Conservation (phyloP, 2,113 vertebrate species). For the Triplophysa dalaica region DNA sequence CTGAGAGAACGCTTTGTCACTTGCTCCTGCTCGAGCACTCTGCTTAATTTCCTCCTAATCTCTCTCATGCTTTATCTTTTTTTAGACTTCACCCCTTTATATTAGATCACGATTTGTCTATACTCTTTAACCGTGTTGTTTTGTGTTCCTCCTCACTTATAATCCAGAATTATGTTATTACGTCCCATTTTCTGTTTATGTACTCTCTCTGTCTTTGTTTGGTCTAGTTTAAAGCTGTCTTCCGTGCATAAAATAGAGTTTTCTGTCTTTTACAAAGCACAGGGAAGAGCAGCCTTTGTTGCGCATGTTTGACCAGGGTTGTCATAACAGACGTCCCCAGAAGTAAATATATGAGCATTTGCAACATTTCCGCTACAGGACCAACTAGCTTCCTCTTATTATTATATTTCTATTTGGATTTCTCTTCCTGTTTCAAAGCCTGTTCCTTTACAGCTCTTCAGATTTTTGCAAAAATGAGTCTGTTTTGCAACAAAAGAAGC, state of each 20-base stretch:
- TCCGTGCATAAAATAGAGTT: background rate
- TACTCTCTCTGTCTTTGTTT: background rate
- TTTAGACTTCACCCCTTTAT: constrained; percentile 6
- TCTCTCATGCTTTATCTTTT: constrained; percentile 5
- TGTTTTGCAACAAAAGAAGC: background rate
- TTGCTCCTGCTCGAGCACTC: background rate
- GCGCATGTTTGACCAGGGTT: constrained; percentile 23
- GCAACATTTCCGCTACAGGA: background rate
- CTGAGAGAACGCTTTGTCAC: constrained; percentile 47
- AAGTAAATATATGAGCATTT: background rate
- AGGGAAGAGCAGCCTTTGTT: background rate
- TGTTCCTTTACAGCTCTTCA: constrained; percentile 7
- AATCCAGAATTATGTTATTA: background rate
- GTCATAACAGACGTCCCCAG: constrained; percentile 29
- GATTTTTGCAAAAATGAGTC: background rate
- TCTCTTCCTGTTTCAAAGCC: constrained; percentile 2
- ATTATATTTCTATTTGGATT: constrained; percentile 38
- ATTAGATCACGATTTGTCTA: background rate
- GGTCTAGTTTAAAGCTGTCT: background rate
- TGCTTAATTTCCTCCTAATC: background rate
- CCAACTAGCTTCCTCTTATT: constrained; percentile 25
- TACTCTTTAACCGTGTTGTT: background rate
- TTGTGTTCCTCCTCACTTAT: background rate
- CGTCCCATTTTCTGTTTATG: background rate
- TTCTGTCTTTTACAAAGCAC: background rate